phyloP scores from a whole-genome alignment of 1,140 invertebrate species.

The Calephelis virginiensis region DNA sequence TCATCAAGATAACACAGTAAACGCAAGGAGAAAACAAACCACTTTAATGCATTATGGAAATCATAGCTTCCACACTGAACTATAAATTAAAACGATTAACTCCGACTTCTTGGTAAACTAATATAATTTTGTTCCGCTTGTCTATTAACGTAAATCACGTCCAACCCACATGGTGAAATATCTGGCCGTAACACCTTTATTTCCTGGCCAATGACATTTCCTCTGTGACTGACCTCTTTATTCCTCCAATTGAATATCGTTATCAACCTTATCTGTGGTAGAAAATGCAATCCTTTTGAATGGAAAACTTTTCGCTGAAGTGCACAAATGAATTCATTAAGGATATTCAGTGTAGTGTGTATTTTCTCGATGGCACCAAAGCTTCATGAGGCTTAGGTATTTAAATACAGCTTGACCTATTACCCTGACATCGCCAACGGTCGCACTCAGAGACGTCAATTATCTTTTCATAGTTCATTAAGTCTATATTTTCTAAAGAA shows the following conservation, averaged over 20 bases:
- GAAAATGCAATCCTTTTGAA: background rate
- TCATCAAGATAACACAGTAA: too few relatives aligned
- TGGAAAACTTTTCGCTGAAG: background rate
- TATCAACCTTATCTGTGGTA: background rate
- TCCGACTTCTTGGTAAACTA: conserved; percentile 11
- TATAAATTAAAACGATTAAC: conserved; percentile 17
- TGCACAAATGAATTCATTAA: too few relatives aligned
- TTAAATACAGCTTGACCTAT: too few relatives aligned
- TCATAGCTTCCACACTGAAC: conserved; percentile 13
- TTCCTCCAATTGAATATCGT: conserved; percentile 11
- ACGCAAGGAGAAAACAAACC: conserved; percentile 18
- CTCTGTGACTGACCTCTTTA: conserved; percentile 7
- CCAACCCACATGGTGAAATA: conserved; percentile 25
- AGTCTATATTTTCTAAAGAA: too few relatives aligned
- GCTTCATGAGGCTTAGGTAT: too few relatives aligned
- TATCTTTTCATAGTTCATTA: too few relatives aligned
- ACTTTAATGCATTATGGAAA: conserved; percentile 18
- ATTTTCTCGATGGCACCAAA: too few relatives aligned
- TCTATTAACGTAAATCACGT: conserved; percentile 27
- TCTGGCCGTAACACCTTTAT: conserved; percentile 26
- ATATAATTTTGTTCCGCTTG: conserved; percentile 21
- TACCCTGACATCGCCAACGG: too few relatives aligned
- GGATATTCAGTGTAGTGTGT: too few relatives aligned
- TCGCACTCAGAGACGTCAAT: too few relatives aligned
- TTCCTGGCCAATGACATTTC: conserved; percentile 19